Evolutionary conservation across 2,797 vertebrate species (phyloP), one percentile per base, ranked within the genome.

Genomic region (Ambastaia sidthimunki): DNA sequence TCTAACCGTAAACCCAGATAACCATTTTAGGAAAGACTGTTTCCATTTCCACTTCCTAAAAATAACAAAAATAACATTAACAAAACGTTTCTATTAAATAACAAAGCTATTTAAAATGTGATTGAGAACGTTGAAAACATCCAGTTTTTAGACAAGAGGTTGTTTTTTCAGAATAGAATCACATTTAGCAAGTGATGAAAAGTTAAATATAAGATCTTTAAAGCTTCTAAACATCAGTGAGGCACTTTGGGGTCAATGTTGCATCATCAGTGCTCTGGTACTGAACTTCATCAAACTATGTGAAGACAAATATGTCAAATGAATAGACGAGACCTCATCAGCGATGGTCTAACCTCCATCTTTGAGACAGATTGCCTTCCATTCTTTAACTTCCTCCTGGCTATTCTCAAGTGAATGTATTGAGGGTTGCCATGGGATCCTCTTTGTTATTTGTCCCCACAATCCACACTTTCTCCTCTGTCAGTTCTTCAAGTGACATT

Each of bases 291-390:
- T 11, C 5, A 28, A 71, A 52, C n/a, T 65, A 54, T 31, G 48
- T 1, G 12, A 55, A 72, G 65, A 57, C 50, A 44, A 71, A 47
- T 25, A 55, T 55, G 57, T 59, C 57, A 71, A 21, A 21, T 5
- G 15, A 73, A 74, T 15, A 54, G 55, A 63, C 41, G n/a, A 54
- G 62, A 63, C 41, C 10, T 71, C 54, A 59, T 69, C 54, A 48
- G 31, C 4, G 28, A 65, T 57, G 78, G 37, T 54, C 71, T 75
- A 52, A 25, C 54, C 44, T 21, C 66, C 52, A 74, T 84, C 60
- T 67, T 69, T 73, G 68, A 62, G 12, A 34, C 11, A 76, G 63
- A 78, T 79, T 80, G 73, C 7, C 74, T 77, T 76, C 81, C 47
- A 73, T 78, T 83, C 74, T 80, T 80, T 48, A 23, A 50, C 55